These are phyloP conservation scores for Dolichallabes microphthalmus DNA, from an alignment of 2,113 vertebrate species.

Conservation along the genomic window DNA sequence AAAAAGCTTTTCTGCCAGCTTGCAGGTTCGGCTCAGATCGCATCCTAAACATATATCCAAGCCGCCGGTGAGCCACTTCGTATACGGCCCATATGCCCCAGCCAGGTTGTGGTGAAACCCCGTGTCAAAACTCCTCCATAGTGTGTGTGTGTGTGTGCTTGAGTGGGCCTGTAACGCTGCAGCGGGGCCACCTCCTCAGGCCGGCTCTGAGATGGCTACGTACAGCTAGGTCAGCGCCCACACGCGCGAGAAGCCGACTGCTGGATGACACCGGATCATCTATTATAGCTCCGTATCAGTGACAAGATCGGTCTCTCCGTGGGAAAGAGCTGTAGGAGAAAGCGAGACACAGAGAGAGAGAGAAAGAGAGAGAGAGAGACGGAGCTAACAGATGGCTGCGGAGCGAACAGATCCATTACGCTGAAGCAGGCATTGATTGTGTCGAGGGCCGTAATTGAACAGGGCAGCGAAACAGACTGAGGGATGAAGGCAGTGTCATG, in stretches of 20 bases:
- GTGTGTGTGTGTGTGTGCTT: not conserved
- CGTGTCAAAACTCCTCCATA: not conserved
- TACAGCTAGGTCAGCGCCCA: conserved; percentile 24
- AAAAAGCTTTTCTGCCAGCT: not conserved
- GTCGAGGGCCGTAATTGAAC: conserved; percentile 39
- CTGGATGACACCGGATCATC: conserved; percentile 25
- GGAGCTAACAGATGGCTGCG: conserved; percentile 30
- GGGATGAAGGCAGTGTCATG: conserved; percentile 23
- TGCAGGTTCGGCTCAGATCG: not conserved
- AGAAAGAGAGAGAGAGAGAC: not conserved
- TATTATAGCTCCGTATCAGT: conserved; percentile 24
- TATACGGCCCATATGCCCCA: not conserved
- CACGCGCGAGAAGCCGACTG: conserved; percentile 6
- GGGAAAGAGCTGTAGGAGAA: conserved; percentile 18
- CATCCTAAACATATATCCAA: not conserved
- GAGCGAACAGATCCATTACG: conserved; percentile 35
- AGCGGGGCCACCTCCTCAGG: not conserved
- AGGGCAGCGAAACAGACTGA: conserved; percentile 33
- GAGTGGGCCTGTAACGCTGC: too few relatives aligned
- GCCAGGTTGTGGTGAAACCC: not conserved
- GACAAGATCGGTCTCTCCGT: conserved; percentile 23
- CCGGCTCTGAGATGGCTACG: not conserved
- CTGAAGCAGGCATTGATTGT: conserved; percentile 35
- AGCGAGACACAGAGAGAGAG: not conserved
- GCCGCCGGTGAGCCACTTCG: not conserved